phyloP scores from a whole-genome alignment of 1,140 invertebrate genomes.

The Tetramorium alpestre region DNA sequence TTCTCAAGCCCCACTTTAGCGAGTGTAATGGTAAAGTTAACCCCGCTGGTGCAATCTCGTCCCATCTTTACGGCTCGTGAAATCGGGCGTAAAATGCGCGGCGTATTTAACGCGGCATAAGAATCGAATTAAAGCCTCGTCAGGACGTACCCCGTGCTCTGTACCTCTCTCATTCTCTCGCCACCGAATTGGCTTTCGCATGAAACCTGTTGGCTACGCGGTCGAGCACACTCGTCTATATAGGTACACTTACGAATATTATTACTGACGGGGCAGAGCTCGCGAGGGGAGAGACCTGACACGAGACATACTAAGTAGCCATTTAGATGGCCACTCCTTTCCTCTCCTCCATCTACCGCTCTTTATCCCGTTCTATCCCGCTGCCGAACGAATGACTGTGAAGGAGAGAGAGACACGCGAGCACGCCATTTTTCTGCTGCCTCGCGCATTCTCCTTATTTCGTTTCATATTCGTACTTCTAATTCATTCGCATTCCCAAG shows the following conservation, averaged over 20 bases:
- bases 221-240: slow-evolving; percentile 72
- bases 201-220: slow-evolving; percentile 79
- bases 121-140: slow-evolving; percentile 83
- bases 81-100: slow-evolving; percentile 74
- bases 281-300: slow-evolving; percentile 76
- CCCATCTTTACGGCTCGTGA: slow-evolving; percentile 64
- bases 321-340: slow-evolving; percentile 74
- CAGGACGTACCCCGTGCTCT: slow-evolving; percentile 47
- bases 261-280: slow-evolving; percentile 65
- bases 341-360: slow-evolving; percentile 29
- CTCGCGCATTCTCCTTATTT: slow-evolving; percentile 57
- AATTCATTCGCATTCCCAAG: slow-evolving; percentile 76
- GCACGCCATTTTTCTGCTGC: slow-evolving; percentile 51
- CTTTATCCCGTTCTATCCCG: slow-evolving; percentile 43
- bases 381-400: slow-evolving; percentile 4
- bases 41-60: slow-evolving; percentile 55
- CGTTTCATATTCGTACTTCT: slow-evolving; percentile 68
- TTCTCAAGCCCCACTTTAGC: slow-evolving; percentile 37
- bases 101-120: slow-evolving; percentile 77
- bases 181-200: slow-evolving; percentile 78
- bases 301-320: slow-evolving; percentile 80
- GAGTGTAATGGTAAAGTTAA: slow-evolving; percentile 31
- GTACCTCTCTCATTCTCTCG: slow-evolving; percentile 62
- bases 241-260: slow-evolving; percentile 81
- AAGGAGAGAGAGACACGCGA: slow-evolving; percentile 47